Evolutionary conservation across 1,140 invertebrate species (phyloP), one percentile per base, ranked within the genome.

Genomic region (Lordiphosa mommai): DNA sequence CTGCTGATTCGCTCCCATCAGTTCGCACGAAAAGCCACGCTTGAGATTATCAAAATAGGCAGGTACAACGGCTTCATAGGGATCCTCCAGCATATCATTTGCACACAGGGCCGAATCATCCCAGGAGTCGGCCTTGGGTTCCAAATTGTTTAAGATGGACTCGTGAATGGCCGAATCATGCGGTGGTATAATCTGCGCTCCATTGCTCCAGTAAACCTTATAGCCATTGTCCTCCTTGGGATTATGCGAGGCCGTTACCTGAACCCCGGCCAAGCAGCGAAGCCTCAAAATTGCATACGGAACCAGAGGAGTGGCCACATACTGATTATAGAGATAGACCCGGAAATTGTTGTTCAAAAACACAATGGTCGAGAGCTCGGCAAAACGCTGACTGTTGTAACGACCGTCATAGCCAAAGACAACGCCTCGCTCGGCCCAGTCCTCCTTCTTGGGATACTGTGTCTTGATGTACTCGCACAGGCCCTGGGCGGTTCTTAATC

Each of bases 171-270:
- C 92, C 85, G 94, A 94, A 89, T 99, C 98, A 71, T 96, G 94
- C 0, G 98, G 98, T 1, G 94, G 90, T 47, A 98, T 95, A 38
- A 99, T 99, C 92, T 99, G 98, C n/a, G 95, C 94, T 1, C 97
- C 97, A 90, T 99, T 99, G 13, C 90, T 90, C 94, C 97, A 98
- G 88, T 99, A 99, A 3, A 99, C 96, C 91, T 99, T 99, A 88
- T 99, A 99, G 3, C 99, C 99, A 90, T 99, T 99, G 87, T 99
- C 98, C 44, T 99, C 94, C 90, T 99, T 99, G 0, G 98, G 98
- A 91, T 99, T 99, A 74, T 99, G 98, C 0, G 98, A 99, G 0
- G 99, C 98, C 9, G 99, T 99, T 0, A 99, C 93, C 96, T 99
- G 98, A 4, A 99, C 92, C 3, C 98, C 98, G 44, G 93, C 94